phyloP scores from a whole-genome alignment of 2,113 vertebrate species.

The Ochotona curzoniae region DNA sequence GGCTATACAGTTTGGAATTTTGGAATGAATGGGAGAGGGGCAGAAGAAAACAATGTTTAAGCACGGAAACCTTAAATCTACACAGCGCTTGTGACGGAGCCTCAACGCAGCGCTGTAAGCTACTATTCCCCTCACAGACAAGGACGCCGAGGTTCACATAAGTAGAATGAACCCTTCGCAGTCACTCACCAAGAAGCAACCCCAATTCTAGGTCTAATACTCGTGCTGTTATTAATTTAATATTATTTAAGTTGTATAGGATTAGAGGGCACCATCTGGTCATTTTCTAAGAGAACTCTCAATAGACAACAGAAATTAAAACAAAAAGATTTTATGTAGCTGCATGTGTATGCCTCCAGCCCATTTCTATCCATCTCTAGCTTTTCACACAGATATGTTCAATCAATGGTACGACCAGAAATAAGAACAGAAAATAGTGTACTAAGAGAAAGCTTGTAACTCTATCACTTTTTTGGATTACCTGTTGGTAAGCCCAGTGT shows the following conservation, averaged over 20 bases:
- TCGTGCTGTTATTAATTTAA: background rate
- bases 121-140: background rate
- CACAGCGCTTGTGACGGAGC: background rate
- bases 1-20: too few species aligned
- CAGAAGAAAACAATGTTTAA: slow-evolving; percentile 8
- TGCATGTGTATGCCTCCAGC: background rate
- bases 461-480: slow-evolving; percentile 76
- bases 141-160: background rate
- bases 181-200: background rate
- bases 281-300: background rate
- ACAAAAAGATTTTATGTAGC: background rate
- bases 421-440: background rate
- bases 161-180: background rate
- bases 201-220: background rate
- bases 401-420: background rate
- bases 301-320: background rate
- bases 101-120: background rate
- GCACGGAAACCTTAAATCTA: background rate
- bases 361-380: background rate
- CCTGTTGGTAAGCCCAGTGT: slow-evolving; percentile 97
- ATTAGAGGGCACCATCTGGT: background rate
- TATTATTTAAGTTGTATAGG: background rate
- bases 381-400: background rate
- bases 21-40: background rate
- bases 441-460: background rate